Percentiles rank a stretch among this genome's conserved stretches.
Conservation (phyloP, 1,140 invertebrate genomes). For the Pygmarrhopalites habei region DNA sequence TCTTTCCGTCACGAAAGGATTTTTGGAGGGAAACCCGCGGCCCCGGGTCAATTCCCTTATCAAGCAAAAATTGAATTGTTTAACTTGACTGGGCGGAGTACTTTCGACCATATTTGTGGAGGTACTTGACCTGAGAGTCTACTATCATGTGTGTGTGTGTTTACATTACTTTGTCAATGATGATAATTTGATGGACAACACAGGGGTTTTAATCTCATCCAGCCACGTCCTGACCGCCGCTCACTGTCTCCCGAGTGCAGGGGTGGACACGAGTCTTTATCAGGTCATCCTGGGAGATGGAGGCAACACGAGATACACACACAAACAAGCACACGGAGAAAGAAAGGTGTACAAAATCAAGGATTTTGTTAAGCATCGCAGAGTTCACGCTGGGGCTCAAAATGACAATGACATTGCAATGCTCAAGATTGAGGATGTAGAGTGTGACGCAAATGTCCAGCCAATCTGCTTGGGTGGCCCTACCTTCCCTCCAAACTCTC, state of each 20-base stretch:
- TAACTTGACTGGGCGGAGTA: background rate
- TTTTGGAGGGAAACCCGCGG: background rate
- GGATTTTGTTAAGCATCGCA: conserved; percentile 22
- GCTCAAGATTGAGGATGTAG: conserved; percentile 49
- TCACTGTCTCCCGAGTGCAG: conserved; percentile 18
- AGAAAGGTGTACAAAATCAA: conserved; percentile 10
- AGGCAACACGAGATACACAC: too few relatives aligned
- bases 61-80: conserved; percentile 20
- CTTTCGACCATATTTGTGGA: conserved; percentile 26
- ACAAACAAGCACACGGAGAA: too few relatives aligned
- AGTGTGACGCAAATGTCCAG: conserved; percentile 55
- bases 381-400: conserved; percentile 1
- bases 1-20: background rate
- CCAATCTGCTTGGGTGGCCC: conserved; percentile 60
- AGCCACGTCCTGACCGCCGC: conserved; percentile 26
- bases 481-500: conserved; percentile 44
- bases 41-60: conserved; percentile 15
- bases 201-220: conserved; percentile 24
- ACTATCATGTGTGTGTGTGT: too few relatives aligned
- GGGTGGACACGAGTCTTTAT: background rate
- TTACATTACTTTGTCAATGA: too few relatives aligned
- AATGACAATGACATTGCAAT: conserved; percentile 52
- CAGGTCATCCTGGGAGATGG: too few relatives aligned
- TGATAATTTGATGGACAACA: too few relatives aligned
- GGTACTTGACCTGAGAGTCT: too few relatives aligned